Evolutionary conservation across 2,888 invertebrate genomes (phyloP).

Genomic region (Dastarcus helophoroides): DNA sequence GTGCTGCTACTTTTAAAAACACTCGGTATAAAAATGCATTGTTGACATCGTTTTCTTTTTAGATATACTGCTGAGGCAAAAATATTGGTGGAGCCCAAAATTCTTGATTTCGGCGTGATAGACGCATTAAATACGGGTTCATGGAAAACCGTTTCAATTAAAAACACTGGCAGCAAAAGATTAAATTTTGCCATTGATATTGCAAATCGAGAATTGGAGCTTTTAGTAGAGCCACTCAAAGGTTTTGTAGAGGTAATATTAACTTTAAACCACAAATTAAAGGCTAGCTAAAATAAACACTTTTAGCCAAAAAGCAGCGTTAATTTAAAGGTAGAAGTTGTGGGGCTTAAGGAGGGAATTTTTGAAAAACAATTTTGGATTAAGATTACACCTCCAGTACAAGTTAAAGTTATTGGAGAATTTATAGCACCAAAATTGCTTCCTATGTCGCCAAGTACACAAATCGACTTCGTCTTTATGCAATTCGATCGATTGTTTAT

Average conservation of each 20-base stretch:
- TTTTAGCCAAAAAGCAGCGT: constrained; percentile 19
- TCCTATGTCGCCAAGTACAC: constrained; percentile 31
- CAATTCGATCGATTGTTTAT: constrained; percentile 35
- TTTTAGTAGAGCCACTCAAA: constrained; percentile 34
- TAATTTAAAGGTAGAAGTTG: constrained; percentile 29
- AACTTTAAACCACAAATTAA: background rate
- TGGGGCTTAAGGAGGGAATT: constrained; percentile 30
- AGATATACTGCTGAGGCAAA: constrained; percentile 8
- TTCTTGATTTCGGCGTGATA: constrained; percentile 36
- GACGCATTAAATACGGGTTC: constrained; percentile 34
- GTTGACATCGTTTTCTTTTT: too few species aligned
- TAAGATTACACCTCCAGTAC: constrained; percentile 28
- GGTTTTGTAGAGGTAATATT: constrained; percentile 28
- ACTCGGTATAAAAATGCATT: too few species aligned
- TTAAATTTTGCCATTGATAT: constrained; percentile 36
- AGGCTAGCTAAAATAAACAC: too few species aligned
- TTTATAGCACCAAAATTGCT: constrained; percentile 32
- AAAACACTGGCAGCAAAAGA: constrained; percentile 33
- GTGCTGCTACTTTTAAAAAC: too few species aligned
- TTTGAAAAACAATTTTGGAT: constrained; percentile 38
- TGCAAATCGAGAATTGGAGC: constrained; percentile 31
- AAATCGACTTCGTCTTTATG: constrained; percentile 33
- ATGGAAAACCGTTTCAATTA: constrained; percentile 28
- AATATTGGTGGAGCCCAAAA: constrained; percentile 18
- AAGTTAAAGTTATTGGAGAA: constrained; percentile 24